A percentile compares a stretch with the other conserved stretches of the same genome.
Conservation (phyloP, 1,140 invertebrate genomes). For the Bombus fervidus region DNA sequence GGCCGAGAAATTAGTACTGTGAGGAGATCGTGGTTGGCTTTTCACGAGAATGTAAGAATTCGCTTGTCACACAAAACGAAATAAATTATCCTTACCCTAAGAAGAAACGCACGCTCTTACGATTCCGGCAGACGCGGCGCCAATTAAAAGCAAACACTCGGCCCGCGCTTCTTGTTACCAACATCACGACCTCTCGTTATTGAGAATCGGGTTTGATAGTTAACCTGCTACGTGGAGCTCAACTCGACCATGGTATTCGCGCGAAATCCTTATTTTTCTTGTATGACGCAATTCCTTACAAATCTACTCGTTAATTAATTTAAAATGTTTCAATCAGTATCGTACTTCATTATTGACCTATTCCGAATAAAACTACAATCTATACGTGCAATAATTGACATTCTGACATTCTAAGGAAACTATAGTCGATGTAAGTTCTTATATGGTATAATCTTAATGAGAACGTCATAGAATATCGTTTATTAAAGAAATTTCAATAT, state of each 20-base stretch:
- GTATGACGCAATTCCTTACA: neutral
- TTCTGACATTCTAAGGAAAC: neutral
- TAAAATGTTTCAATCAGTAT: neutral
- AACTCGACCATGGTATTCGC: neutral
- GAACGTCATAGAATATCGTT: too few relatives aligned
- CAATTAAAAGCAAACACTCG: constrained; percentile 66
- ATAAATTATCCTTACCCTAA: constrained; percentile 46
- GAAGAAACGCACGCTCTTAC: constrained; percentile 43
- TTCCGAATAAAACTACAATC: neutral
- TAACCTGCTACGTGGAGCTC: neutral
- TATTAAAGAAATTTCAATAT: neutral
- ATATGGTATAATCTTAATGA: too few relatives aligned
- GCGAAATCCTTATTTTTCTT: neutral
- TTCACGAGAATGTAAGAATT: constrained; percentile 23
- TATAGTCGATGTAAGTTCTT: too few relatives aligned
- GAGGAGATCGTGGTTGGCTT: neutral
- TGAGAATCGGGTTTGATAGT: constrained; percentile 24
- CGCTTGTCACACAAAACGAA: constrained; percentile 44
- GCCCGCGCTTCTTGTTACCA: constrained; percentile 50
- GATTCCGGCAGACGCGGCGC: constrained; percentile 36
- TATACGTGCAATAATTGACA: neutral
- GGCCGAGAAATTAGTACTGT: neutral
- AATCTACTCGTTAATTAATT: neutral
- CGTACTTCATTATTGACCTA: neutral
- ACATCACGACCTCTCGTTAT: constrained; percentile 50